These are phyloP conservation scores for Labeo catla DNA, from an alignment of 2,113 vertebrate species.

Conservation along the genomic window DNA sequence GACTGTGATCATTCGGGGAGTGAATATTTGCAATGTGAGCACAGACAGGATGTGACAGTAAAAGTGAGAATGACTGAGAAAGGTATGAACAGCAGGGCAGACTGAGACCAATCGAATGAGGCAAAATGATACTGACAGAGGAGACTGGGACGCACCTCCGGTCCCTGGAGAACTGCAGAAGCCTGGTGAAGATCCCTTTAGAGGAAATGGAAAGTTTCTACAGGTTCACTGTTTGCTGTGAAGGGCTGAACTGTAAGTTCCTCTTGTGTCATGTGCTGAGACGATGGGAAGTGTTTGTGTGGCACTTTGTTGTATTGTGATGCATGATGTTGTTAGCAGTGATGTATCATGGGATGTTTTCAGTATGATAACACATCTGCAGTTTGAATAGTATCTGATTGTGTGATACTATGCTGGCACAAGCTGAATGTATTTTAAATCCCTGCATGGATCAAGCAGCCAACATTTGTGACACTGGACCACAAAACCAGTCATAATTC, in stretches of 20 bases:
- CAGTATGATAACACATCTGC: not conserved
- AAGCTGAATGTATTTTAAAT: not conserved
- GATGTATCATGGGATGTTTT: not conserved
- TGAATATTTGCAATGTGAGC: not conserved
- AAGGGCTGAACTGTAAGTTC: slow-evolving; percentile 72
- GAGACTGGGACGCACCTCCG: slow-evolving; percentile 33
- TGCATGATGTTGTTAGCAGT: not conserved
- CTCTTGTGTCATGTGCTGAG: not conserved
- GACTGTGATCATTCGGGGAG: not conserved
- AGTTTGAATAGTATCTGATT: not conserved
- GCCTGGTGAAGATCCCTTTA: slow-evolving; percentile 66
- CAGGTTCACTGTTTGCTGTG: slow-evolving; percentile 68
- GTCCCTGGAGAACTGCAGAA: slow-evolving; percentile 42
- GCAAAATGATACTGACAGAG: slow-evolving; percentile 24
- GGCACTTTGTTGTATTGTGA: not conserved
- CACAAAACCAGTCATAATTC: too few relatives aligned
- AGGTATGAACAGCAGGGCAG: slow-evolving; percentile 25
- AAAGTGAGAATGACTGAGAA: not conserved
- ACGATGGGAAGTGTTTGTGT: not conserved
- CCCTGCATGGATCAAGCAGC: not conserved
- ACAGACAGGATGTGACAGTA: slow-evolving; percentile 5
- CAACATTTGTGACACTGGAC: not conserved
- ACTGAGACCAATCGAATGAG: slow-evolving; percentile 5
- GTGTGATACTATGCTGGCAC: not conserved
- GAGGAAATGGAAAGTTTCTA: slow-evolving; percentile 76